Evolutionary conservation across 2,888 invertebrate species (phyloP).

Genomic region (Acheta domesticus): DNA sequence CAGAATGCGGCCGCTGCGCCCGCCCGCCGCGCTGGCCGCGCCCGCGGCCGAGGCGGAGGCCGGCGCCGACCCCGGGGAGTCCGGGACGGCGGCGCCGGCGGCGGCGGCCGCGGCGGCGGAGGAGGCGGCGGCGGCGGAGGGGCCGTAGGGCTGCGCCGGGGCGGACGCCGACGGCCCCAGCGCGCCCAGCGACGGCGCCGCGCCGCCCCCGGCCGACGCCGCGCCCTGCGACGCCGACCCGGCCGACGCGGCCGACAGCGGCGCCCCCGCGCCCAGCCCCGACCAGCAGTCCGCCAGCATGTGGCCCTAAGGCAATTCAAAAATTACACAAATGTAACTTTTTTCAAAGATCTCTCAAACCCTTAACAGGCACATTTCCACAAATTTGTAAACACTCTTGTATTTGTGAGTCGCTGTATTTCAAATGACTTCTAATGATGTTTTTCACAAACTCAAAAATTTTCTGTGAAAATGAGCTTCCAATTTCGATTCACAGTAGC

Average conservation of each 20-base stretch:
- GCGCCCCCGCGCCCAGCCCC: constrained; percentile 36
- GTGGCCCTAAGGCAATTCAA: constrained; percentile 51
- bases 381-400: no score
- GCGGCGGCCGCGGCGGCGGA: background rate
- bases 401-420: no score
- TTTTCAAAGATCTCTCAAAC: no score
- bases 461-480: no score
- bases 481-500: no score
- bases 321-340: no score
- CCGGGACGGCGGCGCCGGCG: background rate
- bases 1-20: constrained; percentile 44
- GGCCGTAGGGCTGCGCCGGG: constrained; percentile 50
- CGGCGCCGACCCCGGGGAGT: constrained; percentile 2
- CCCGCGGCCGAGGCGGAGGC: background rate
- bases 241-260: constrained; percentile 21
- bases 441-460: no score
- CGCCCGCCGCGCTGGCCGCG: background rate
- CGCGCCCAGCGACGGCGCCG: constrained; percentile 11
- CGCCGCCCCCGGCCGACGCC: background rate
- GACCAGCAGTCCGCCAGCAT: constrained; percentile 49
- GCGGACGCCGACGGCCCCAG: constrained; percentile 33
- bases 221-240: constrained; percentile 18
- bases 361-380: no score
- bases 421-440: no score
- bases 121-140: constrained; percentile 41